phyloP scores from a whole-genome alignment of 2,888 invertebrate genomes.

The Teinopalpus imperialis region DNA sequence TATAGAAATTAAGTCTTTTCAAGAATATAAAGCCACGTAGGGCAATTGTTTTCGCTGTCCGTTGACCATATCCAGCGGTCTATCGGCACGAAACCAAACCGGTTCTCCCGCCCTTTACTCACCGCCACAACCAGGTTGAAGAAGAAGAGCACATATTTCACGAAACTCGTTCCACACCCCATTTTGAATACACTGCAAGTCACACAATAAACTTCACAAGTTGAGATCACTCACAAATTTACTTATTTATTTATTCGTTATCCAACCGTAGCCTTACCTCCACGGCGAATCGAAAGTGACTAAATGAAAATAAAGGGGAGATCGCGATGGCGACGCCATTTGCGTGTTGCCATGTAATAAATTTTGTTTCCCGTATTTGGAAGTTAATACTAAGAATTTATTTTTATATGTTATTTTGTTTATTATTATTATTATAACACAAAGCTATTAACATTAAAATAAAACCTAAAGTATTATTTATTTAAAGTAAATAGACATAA shows the following conservation, averaged over 20 bases:
- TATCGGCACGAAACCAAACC: constrained; percentile 65
- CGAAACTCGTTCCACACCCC: constrained; percentile 88
- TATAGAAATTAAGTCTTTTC: too few species aligned
- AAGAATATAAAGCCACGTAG: constrained; percentile 34
- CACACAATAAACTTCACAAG: constrained; percentile 67
- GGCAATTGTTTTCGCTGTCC: constrained; percentile 49
- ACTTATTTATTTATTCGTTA: constrained; percentile 45
- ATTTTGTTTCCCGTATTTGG: too few species aligned
- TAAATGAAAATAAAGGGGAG: constrained; percentile 57
- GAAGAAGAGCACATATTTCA: constrained; percentile 91
- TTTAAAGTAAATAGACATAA: too few species aligned
- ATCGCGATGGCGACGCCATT: constrained; percentile 68
- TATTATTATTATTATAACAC: too few species aligned
- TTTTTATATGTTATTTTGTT: too few species aligned
- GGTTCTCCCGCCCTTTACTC: constrained; percentile 80
- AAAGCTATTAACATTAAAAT: too few species aligned
- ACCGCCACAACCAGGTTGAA: constrained; percentile 90
- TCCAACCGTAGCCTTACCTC: constrained; percentile 38
- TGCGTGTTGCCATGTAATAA: constrained; percentile 32
- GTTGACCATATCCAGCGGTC: constrained; percentile 55
- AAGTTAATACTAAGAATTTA: too few species aligned
- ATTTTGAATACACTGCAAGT: constrained; percentile 70
- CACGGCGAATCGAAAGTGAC: constrained; percentile 56
- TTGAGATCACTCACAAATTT: constrained; percentile 60
- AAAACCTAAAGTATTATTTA: too few species aligned